A percentile compares a stretch with the other conserved stretches of the same genome.
These are phyloP conservation scores for Drosophila nebulosa DNA, from an alignment of 1,140 invertebrate species.

Conservation along the genomic window DNA sequence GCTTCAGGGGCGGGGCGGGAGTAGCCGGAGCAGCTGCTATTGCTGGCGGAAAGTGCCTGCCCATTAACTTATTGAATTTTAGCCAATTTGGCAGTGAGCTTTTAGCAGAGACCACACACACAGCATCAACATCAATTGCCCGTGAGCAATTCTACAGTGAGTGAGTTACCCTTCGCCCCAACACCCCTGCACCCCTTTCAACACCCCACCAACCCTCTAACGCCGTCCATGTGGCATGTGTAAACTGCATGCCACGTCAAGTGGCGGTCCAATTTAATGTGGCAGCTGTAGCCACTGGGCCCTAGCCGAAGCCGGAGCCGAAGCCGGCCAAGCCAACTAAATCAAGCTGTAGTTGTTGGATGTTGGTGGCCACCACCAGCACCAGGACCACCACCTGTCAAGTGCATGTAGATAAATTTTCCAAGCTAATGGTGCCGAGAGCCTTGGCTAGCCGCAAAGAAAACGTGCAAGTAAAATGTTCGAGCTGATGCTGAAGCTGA, in stretches of 20 bases:
- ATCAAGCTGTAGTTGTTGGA: conserved; percentile 43
- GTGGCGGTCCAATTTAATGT: conserved; percentile 66
- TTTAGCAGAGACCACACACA: conserved; percentile 46
- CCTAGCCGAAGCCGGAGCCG: too few species aligned
- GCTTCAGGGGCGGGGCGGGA: not conserved
- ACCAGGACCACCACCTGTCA: conserved; percentile 57
- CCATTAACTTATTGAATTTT: conserved; percentile 78
- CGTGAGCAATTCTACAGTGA: conserved; percentile 36
- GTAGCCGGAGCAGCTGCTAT: not conserved
- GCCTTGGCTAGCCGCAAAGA: conserved; percentile 50
- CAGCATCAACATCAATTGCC: conserved; percentile 51
- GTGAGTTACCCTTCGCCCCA: not conserved
- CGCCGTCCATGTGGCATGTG: conserved; percentile 6
- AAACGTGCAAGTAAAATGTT: conserved; percentile 23
- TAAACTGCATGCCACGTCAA: conserved; percentile 42
- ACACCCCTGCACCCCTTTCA: not conserved
- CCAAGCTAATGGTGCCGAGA: conserved; percentile 62
- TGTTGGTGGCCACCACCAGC: not conserved
- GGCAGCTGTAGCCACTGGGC: conserved; percentile 28
- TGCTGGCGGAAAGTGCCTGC: conserved; percentile 7
- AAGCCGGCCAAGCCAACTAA: conserved; percentile 39
- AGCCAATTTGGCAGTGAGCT: conserved; percentile 63
- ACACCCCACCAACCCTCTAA: too few species aligned
- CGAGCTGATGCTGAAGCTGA: not conserved
- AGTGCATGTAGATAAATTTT: conserved; percentile 75